Evolutionary conservation across 2,888 invertebrate species (phyloP).

Genomic region (Eurytoma californica): DNA sequence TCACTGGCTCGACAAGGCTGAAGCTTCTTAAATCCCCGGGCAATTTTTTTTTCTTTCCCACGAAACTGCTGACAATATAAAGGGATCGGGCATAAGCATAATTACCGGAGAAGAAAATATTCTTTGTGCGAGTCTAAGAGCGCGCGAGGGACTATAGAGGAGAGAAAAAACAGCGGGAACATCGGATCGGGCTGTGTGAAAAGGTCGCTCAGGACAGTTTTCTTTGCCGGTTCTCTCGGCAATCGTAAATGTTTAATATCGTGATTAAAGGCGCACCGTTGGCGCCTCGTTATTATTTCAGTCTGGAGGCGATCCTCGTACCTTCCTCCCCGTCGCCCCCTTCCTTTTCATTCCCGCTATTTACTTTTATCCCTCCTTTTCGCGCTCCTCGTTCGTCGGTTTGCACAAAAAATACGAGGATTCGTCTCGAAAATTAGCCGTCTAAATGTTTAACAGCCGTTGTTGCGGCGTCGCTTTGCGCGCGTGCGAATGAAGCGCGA

Average conservation of each 20-base stretch:
- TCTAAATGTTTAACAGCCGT: constrained; percentile 53
- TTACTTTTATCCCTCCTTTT: background rate
- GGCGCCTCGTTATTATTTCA: constrained; percentile 75
- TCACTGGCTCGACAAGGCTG: constrained; percentile 47
- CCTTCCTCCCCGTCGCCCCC: constrained; percentile 59
- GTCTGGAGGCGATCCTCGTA: constrained; percentile 72
- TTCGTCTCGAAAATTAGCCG: constrained; percentile 59
- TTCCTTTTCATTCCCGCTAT: constrained; percentile 69
- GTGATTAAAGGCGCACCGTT: constrained; percentile 73
- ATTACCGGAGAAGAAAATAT: constrained; percentile 52
- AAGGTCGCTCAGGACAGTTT: constrained; percentile 46
- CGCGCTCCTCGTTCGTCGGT: constrained; percentile 63
- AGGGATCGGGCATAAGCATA: constrained; percentile 53
- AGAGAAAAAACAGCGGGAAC: background rate
- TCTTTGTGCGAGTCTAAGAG: constrained; percentile 46
- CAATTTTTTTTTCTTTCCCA: constrained; percentile 27
- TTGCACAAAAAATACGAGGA: constrained; percentile 60
- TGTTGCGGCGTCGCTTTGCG: background rate
- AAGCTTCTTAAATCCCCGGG: constrained; percentile 31
- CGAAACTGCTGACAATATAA: constrained; percentile 33
- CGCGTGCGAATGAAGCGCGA: background rate
- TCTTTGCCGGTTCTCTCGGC: constrained; percentile 61
- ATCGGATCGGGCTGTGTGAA: constrained; percentile 37
- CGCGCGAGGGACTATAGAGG: background rate
- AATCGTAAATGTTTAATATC: constrained; percentile 75